Evolutionary conservation across 1,140 invertebrate genomes (phyloP).

Genomic region (Plutomurus gul): DNA sequence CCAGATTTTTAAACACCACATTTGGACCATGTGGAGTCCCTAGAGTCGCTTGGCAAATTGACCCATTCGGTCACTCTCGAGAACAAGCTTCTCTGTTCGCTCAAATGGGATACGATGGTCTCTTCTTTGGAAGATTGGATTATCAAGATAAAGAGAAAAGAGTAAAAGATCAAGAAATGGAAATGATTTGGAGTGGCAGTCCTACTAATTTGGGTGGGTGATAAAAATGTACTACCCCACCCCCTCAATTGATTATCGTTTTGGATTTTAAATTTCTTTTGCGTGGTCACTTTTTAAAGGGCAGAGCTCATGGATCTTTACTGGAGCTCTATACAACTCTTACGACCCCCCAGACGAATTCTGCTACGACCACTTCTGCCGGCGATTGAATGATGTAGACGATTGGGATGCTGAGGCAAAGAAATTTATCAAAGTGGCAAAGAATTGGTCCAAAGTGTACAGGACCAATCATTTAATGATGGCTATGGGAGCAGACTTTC

Average conservation of each 20-base stretch:
- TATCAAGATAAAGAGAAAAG: slow-evolving; percentile 65
- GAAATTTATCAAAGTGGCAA: slow-evolving; percentile 52
- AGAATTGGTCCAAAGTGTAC: slow-evolving; percentile 52
- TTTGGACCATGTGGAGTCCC: slow-evolving; percentile 82
- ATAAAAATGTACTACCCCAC: too few species aligned
- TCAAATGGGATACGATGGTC: slow-evolving; percentile 73
- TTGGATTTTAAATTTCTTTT: background rate
- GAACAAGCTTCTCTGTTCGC: slow-evolving; percentile 85
- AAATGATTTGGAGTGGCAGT: slow-evolving; percentile 66
- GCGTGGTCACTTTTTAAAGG: too few species aligned
- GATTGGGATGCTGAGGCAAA: slow-evolving; percentile 60
- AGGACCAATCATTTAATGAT: slow-evolving; percentile 62
- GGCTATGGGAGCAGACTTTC: slow-evolving; percentile 66
- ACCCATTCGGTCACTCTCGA: slow-evolving; percentile 88
- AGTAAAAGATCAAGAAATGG: slow-evolving; percentile 62
- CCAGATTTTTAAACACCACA: slow-evolving; percentile 69
- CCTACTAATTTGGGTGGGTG: slow-evolving; percentile 48
- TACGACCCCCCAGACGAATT: slow-evolving; percentile 83
- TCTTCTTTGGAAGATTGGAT: slow-evolving; percentile 69
- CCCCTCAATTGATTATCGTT: background rate
- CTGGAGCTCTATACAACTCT: slow-evolving; percentile 72
- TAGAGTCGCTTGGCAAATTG: slow-evolving; percentile 87
- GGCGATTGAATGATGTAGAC: slow-evolving; percentile 77
- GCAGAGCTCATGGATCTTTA: slow-evolving; percentile 66
- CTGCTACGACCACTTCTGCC: slow-evolving; percentile 80